Evolutionary conservation across 23 tunicate genomes (phyloP).

Genomic region (Halocynthia aurantium): DNA sequence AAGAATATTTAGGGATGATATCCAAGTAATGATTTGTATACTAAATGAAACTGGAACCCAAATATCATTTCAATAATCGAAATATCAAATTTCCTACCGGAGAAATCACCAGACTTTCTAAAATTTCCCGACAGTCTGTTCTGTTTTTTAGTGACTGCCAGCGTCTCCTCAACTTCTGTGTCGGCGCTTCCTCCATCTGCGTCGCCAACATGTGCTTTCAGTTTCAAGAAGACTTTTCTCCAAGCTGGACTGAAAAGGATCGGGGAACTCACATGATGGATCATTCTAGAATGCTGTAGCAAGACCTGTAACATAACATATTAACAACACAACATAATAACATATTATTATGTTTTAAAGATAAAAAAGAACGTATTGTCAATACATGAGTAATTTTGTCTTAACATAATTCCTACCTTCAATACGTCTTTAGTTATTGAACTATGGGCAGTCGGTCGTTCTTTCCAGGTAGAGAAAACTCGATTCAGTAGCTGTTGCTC

Average conservation of each 20-base stretch:
- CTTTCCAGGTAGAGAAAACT: conserved; percentile 14
- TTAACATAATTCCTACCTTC: background rate
- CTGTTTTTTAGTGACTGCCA: background rate
- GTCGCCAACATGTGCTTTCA: background rate
- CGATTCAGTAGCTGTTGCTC: conserved; percentile 13
- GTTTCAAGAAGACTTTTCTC: background rate
- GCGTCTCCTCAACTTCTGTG: background rate
- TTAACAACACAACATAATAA: background rate
- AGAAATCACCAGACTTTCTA: conserved; percentile 28
- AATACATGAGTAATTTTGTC: background rate
- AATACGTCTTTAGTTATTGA: conserved; percentile 10
- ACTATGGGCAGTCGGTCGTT: conserved; percentile 3
- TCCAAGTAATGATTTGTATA: too few species aligned
- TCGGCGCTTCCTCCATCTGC: background rate
- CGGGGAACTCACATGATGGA: conserved; percentile 28
- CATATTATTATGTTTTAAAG: background rate
- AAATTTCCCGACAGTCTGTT: conserved; percentile 11
- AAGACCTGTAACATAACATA: background rate
- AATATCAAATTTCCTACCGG: conserved; percentile 5
- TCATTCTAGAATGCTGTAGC: conserved; percentile 10
- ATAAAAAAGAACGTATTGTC: background rate
- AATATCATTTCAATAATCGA: background rate
- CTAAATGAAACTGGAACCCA: background rate
- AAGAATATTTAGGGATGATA: background rate
- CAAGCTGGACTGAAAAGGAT: conserved; percentile 14